phyloP scores from a whole-genome alignment of 2,113 vertebrate species.

The Cavia porcellus region DNA sequence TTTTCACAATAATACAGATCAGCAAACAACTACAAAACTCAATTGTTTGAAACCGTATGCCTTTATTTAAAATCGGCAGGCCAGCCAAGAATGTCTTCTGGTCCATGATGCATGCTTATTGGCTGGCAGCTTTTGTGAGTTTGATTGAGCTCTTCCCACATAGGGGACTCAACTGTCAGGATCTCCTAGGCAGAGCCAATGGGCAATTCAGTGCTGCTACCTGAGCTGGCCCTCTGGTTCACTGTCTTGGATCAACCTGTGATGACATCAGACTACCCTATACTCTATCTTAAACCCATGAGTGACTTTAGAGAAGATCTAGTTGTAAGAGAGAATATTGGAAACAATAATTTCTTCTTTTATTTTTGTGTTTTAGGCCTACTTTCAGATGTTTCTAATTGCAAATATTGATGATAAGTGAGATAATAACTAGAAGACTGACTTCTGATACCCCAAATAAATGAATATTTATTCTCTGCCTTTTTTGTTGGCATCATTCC shows the following conservation, averaged over 20 bases:
- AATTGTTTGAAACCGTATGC: background rate
- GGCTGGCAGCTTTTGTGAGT: background rate
- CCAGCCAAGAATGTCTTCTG: background rate
- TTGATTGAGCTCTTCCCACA: background rate
- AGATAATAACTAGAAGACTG: background rate
- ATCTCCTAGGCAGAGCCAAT: background rate
- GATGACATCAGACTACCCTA: background rate
- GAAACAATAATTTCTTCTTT: background rate
- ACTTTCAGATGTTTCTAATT: background rate
- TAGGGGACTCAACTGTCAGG: background rate
- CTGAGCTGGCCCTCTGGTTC: background rate
- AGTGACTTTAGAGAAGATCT: background rate
- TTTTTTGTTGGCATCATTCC: background rate
- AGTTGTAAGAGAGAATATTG: background rate
- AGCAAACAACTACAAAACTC: background rate
- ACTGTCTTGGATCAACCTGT: background rate
- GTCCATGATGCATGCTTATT: too few species aligned
- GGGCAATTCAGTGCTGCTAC: background rate
- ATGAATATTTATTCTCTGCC: background rate
- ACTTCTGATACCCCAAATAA: background rate
- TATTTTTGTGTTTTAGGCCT: background rate
- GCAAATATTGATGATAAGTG: background rate
- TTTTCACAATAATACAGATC: background rate
- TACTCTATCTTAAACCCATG: background rate
- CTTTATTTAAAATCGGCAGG: background rate